Evolutionary conservation across 1,140 invertebrate genomes (phyloP), one percentile per base, ranked within the genome.

Genomic region (Drosophila rufa): DNA sequence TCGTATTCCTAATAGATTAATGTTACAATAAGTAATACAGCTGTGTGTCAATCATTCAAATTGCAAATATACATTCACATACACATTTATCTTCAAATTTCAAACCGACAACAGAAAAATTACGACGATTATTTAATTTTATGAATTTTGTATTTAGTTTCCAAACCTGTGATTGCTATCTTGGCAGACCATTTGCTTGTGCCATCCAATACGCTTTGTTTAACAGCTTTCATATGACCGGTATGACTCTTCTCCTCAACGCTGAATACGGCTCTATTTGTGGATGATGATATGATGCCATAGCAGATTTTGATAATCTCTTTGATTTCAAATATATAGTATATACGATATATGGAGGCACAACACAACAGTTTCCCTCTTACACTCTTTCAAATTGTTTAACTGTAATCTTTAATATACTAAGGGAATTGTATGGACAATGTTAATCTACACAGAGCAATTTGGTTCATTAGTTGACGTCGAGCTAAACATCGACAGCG

Each of bases 101-200:
- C 25, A 14, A 61, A 61, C 40, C 42, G 70, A 76, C 60, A 77
- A 77, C 53, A 70, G 38, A 71, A 71, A 56, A 73, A 6, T 48
- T 33, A 77, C 53, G 62, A 76, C 74, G 64, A 45, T 48, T 45
- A 77, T 22, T 46, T 55, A 48, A 56, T 27, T 43, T 42, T 50
- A 22, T 47, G n/a, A 60, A 61, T 71, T 91, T 96, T 19, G 33
- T 22, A 38, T 38, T 55, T 22, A 55, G 19, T 38, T 38, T 22
- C 15, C 97, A 96, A 97, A 99, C 98, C 98, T 97, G 98, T 99
- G 93, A 99, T 98, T 92, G 98, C 98, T 94, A 99, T 99, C 96
- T 99, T 99, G 85, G 99, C 99, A 91, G 98, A 99, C 99, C 99
- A 99, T 95, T 99, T 99, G 93, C 98, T 99, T 59, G 98, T 99